These are phyloP conservation scores for Spinus pinus DNA, from an alignment of 2,797 vertebrate species.

Conservation along the genomic window DNA sequence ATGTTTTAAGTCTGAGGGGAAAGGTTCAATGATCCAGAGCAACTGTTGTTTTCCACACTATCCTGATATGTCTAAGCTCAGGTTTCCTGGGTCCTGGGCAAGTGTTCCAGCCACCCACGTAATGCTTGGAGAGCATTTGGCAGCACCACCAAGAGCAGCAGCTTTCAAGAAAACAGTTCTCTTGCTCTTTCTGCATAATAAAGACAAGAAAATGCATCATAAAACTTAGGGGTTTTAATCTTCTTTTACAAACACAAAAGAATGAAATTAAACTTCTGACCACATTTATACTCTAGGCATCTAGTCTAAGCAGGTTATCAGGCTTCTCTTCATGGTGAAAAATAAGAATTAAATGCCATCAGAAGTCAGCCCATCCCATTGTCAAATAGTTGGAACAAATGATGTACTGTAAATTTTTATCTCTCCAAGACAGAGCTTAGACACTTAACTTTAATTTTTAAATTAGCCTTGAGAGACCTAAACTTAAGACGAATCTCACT, in stretches of 20 bases:
- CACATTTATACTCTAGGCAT: background rate
- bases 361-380: background rate
- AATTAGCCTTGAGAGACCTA: background rate
- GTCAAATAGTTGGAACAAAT: background rate
- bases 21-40: background rate
- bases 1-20: background rate
- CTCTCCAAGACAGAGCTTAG: background rate
- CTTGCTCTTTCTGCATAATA: background rate
- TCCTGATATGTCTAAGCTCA: background rate
- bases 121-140: background rate
- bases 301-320: background rate
- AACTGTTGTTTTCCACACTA: background rate
- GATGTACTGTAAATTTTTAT: background rate
- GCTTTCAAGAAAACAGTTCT: background rate
- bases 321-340: background rate
- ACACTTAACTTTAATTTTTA: background rate
- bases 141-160: background rate
- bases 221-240: background rate
- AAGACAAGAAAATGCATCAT: background rate
- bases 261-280: background rate
- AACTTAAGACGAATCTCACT: background rate
- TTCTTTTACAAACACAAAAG: background rate
- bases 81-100: background rate
- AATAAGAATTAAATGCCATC: background rate
- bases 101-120: background rate